Percentiles rank a stretch among this genome's conserved stretches.
phyloP scores from a whole-genome alignment of 2,797 vertebrate species.

The Cyclura pinguis region DNA sequence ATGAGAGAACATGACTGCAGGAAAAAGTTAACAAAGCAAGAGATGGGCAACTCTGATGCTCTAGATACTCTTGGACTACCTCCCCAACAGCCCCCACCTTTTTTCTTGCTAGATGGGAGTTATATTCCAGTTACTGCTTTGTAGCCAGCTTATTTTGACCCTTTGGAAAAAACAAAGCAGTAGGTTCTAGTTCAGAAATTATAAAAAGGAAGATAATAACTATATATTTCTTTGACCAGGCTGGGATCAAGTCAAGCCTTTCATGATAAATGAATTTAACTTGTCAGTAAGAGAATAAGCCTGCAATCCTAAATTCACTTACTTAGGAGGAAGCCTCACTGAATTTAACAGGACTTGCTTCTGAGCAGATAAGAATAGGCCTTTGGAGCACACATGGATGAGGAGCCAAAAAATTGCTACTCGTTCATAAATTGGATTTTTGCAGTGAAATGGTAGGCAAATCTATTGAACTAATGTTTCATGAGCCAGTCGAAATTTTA shows the following conservation, averaged over 20 bases:
- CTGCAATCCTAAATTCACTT: neutral
- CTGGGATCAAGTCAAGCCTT: neutral
- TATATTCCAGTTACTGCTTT: neutral
- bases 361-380: neutral
- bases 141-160: slow-evolving; percentile 11
- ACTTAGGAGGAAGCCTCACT: neutral
- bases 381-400: neutral
- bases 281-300: neutral
- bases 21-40: slow-evolving; percentile 39
- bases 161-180: neutral
- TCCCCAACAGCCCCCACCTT: neutral
- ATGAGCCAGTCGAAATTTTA: too few species aligned
- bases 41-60: neutral
- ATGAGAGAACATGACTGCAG: slow-evolving; percentile 15
- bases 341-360: neutral
- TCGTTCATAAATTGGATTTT: slow-evolving; percentile 5
- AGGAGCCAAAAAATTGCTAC: slow-evolving; percentile 32
- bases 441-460: neutral
- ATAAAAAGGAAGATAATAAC: neutral
- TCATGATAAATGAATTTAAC: neutral
- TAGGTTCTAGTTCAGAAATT: neutral
- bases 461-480: neutral
- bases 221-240: neutral
- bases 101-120: neutral
- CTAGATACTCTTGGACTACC: neutral